Conservation (phyloP, 1,140 invertebrate species). For the Liolophura sinensis region DNA sequence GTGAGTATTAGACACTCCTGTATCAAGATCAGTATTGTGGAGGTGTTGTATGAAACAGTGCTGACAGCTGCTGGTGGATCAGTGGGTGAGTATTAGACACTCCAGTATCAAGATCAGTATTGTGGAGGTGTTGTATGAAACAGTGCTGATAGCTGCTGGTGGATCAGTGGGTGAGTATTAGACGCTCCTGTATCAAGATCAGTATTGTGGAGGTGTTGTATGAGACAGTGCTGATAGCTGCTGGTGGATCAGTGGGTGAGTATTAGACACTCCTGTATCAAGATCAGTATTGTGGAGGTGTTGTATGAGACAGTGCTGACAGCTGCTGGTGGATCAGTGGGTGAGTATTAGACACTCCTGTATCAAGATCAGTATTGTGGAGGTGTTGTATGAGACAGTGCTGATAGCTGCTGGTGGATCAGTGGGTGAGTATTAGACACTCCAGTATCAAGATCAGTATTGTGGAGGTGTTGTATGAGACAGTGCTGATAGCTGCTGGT, state of each 20-base stretch:
- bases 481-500: neutral
- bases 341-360: neutral
- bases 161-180: slow-evolving; percentile 2
- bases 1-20: neutral
- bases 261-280: neutral
- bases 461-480: slow-evolving; percentile 1
- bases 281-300: too few relatives aligned
- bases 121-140: neutral
- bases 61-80: slow-evolving; percentile 1
- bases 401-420: slow-evolving; percentile 2
- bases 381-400: neutral
- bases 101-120: neutral
- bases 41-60: neutral
- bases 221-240: slow-evolving; percentile 95
- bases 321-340: neutral
- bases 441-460: neutral
- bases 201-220: slow-evolving; percentile 93
- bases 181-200: slow-evolving; percentile 83
- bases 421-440: neutral
- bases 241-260: slow-evolving; percentile 88
- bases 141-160: neutral
- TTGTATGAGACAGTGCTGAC: neutral
- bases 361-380: too few relatives aligned
- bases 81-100: neutral
- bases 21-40: too few relatives aligned